Evolutionary conservation across 2,888 invertebrate genomes (phyloP).

Genomic region (Polydrusus tereticollis): DNA sequence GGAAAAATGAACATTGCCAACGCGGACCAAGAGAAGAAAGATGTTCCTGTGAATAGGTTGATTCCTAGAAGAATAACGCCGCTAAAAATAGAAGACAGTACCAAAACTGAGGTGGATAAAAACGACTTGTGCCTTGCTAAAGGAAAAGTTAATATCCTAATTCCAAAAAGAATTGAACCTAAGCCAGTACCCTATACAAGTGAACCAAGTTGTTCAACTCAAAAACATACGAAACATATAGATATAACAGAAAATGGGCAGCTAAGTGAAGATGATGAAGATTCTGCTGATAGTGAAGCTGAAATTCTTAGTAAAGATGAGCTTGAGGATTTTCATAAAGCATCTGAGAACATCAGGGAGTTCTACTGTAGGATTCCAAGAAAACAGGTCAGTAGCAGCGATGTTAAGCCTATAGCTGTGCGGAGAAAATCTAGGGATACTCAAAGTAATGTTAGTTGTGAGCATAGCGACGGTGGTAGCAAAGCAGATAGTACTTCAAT

Average conservation of each 20-base stretch:
- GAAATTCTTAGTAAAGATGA: constrained; percentile 16
- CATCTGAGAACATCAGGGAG: constrained; percentile 35
- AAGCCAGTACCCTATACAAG: neutral
- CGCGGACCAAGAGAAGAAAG: neutral
- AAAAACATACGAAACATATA: neutral
- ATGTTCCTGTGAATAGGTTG: neutral
- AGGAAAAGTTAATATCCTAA: neutral
- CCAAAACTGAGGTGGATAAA: neutral
- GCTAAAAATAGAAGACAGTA: neutral
- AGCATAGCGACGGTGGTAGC: neutral
- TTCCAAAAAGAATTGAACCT: constrained; percentile 13
- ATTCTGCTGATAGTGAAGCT: neutral
- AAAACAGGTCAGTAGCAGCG: neutral
- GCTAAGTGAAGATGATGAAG: neutral
- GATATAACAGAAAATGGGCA: neutral
- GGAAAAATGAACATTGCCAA: neutral
- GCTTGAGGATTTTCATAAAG: constrained; percentile 25
- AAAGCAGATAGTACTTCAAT: neutral
- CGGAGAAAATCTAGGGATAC: constrained; percentile 3
- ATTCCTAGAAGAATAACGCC: constrained; percentile 6
- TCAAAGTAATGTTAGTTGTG: neutral
- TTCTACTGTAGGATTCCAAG: constrained; percentile 35
- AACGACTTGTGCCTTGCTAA: neutral
- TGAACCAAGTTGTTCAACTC: neutral
- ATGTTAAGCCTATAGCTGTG: constrained; percentile 13